Evolutionary conservation across 2,113 vertebrate species (phyloP), one percentile per base, ranked within the genome.

Genomic region (Martes martes): DNA sequence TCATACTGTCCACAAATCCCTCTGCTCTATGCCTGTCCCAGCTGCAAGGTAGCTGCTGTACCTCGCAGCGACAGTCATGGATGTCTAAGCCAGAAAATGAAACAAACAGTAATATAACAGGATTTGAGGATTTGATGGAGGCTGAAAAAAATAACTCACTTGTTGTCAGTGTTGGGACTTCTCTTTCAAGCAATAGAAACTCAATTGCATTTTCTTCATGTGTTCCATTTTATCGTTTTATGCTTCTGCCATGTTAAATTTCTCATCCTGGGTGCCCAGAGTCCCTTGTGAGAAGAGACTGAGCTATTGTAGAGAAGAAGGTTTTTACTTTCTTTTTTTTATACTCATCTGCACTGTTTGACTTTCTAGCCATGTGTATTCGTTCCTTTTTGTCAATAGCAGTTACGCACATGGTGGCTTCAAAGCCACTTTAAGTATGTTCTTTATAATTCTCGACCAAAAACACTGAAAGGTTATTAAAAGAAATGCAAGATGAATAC

Each of bases 311-410:
- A 42, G 55, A 95, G 28, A 86, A 50, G 36, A 50, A 93, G 10
- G 19, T 50, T 93, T 92, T 97, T 79, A 15, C 13, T 76, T 69
- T 93, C n/a, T 31, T 91, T 78, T 91, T 18, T 47, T 9, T 59
- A 45, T 13, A 7, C 11, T 74, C 79, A 71, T 80, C 61, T 84
- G 1, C 80, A 47, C 8, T 87, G 18, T 92, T 97, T 96, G 71
- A 69, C 57, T 89, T 89, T 83, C 47, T 96, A 89, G 21, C 7
- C 42, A 36, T n/a, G n/a, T 39, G n/a, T 28, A 95, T 36, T 55
- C 28, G 52, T 96, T 96, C 88, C 88, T 92, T 95, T 94, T 76
- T 36, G 19, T 95, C 63, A 97, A 26, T 63, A 93, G 4, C 16
- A 87, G 8, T 90, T 91, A 91, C 4, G 1, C 74, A 11, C 78